Conservation (phyloP, 2,113 vertebrate genomes). For the Tiliqua scincoides region DNA sequence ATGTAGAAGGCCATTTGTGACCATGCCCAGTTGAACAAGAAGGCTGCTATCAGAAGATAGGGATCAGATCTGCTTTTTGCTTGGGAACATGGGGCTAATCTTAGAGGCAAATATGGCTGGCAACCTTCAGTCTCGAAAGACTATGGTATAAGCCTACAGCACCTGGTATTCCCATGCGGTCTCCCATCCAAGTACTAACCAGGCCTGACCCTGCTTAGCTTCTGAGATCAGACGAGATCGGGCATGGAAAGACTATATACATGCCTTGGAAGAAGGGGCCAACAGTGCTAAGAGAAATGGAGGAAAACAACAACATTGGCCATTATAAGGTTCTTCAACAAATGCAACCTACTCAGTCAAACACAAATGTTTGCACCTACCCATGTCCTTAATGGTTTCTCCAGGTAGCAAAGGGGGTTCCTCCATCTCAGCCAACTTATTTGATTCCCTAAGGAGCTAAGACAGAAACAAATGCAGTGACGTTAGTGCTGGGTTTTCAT, state of each 20-base stretch:
- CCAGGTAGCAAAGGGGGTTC: slow-evolving; percentile 90
- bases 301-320: too few species aligned
- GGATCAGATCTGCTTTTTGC: neutral
- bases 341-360: too few species aligned
- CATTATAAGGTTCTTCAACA: too few species aligned
- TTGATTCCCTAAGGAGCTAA: slow-evolving; percentile 81
- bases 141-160: too few species aligned
- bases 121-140: too few species aligned
- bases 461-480: slow-evolving; percentile 38
- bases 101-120: neutral
- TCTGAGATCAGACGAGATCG: too few species aligned
- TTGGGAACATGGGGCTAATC: neutral
- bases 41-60: neutral
- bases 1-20: neutral
- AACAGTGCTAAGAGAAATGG: too few species aligned
- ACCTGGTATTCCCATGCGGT: too few species aligned
- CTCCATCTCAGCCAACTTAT: slow-evolving; percentile 87
- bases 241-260: too few species aligned
- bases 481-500: neutral
- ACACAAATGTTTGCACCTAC: slow-evolving; percentile 65
- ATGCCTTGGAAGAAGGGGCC: too few species aligned
- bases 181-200: too few species aligned
- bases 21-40: neutral
- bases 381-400: slow-evolving; percentile 92
- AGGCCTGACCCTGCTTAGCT: too few species aligned